Evolutionary conservation across 37 sponge, comb jelly and placozoan genomes (phyloP).

Genomic region (Dysidea cf. avara): DNA sequence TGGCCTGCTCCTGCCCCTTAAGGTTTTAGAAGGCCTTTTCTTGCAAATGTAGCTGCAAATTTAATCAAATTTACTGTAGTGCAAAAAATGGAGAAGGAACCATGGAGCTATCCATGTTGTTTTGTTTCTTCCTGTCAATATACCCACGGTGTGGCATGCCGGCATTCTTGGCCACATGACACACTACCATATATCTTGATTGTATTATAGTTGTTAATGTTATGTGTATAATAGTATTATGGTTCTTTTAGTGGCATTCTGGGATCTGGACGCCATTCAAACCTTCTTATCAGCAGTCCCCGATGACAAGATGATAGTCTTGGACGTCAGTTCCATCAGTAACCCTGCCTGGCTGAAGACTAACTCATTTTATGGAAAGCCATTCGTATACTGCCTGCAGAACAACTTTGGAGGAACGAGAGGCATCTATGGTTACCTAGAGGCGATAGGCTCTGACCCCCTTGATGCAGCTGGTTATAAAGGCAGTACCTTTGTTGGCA

Average conservation of each 20-base stretch:
- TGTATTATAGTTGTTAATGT: too few species aligned
- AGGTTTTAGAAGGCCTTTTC: too few species aligned
- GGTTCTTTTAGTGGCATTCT: constrained; percentile 14
- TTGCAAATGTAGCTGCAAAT: too few species aligned
- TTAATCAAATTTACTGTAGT: too few species aligned
- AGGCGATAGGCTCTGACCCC: constrained; percentile 40
- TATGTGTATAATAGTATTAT: too few species aligned
- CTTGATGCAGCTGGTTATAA: constrained; percentile 16
- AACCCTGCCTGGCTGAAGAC: constrained; percentile 36
- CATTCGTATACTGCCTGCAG: constrained; percentile 67
- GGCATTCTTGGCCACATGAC: too few species aligned
- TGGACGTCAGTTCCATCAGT: constrained; percentile 48
- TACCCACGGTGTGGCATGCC: too few species aligned
- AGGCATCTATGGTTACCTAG: constrained; percentile 59
- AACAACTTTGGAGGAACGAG: constrained; percentile 70
- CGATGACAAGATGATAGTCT: constrained; percentile 54
- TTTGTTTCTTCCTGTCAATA: too few species aligned
- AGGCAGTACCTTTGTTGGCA: constrained; percentile 64
- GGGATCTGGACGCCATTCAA: constrained; percentile 20
- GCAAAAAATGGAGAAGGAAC: too few species aligned
- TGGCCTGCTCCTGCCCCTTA: too few species aligned
- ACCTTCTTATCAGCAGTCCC: constrained; percentile 64
- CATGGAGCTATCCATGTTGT: too few species aligned
- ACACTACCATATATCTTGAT: too few species aligned
- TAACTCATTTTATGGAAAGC: constrained; percentile 59